Evolutionary conservation across 1,140 invertebrate species (phyloP).

Genomic region (Eupeodes corollae): DNA sequence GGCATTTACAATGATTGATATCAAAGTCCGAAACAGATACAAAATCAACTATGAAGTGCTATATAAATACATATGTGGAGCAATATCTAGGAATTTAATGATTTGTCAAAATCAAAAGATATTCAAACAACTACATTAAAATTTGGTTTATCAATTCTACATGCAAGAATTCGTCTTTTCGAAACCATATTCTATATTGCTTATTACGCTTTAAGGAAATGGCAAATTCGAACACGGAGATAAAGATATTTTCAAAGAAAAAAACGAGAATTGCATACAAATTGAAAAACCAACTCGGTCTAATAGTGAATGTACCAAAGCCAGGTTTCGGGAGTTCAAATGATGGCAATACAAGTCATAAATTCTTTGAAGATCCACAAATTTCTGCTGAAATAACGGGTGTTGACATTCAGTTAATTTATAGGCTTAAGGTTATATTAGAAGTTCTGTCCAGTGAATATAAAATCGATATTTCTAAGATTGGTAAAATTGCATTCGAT

Average conservation of each 20-base stretch:
- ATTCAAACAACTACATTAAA: too few species aligned
- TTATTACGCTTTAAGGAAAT: neutral
- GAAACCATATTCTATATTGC: neutral
- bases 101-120: conserved; percentile 11
- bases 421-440: too few species aligned
- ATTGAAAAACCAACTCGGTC: conserved; percentile 11
- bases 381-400: too few species aligned
- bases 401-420: too few species aligned
- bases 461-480: too few species aligned
- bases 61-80: conserved; percentile 32
- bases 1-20: conserved; percentile 34
- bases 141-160: neutral
- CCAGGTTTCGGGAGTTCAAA: neutral
- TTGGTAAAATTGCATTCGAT: too few species aligned
- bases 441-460: too few species aligned
- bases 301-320: neutral
- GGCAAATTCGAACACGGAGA: neutral
- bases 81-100: conserved; percentile 27
- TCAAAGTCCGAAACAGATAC: conserved; percentile 33
- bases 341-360: too few species aligned
- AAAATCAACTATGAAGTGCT: conserved; percentile 26
- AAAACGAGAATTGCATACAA: conserved; percentile 22
- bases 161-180: too few species aligned
- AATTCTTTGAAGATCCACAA: too few species aligned
- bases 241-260: conserved; percentile 10